These are phyloP conservation scores for Nerophis ophidion DNA, from an alignment of 2,113 vertebrate species.

Conservation along the genomic window DNA sequence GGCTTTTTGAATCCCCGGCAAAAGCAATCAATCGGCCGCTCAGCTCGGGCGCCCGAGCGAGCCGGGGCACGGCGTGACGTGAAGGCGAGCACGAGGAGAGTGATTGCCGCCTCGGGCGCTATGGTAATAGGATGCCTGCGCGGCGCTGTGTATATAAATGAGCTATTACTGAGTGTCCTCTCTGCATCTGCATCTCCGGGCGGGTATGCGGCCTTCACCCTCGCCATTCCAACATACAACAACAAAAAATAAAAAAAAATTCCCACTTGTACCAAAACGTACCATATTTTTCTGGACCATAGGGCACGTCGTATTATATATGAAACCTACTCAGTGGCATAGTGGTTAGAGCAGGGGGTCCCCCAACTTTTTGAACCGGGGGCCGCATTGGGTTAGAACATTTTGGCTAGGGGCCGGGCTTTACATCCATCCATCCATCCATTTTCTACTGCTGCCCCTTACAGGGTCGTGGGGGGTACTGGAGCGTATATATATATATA, in stretches of 20 bases:
- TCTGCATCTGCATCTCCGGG: constrained; percentile 30
- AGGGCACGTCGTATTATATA: too few relatives aligned
- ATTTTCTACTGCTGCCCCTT: too few relatives aligned
- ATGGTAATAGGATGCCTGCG: constrained; percentile 69
- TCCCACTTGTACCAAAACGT: not conserved
- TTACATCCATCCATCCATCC: too few relatives aligned
- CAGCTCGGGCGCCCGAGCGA: constrained; percentile 68
- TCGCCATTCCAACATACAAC: not conserved
- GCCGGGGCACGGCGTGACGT: constrained; percentile 48
- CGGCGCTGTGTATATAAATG: constrained; percentile 69
- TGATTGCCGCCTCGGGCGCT: constrained; percentile 69
- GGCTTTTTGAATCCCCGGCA: constrained; percentile 65
- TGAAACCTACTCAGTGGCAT: too few relatives aligned
- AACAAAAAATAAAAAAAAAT: too few relatives aligned
- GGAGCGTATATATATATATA: too few relatives aligned
- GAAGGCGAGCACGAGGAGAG: constrained; percentile 47
- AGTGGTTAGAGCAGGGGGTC: too few relatives aligned
- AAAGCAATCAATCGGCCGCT: constrained; percentile 74
- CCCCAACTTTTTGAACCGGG: too few relatives aligned
- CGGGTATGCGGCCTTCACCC: constrained; percentile 12
- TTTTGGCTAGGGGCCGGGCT: too few relatives aligned
- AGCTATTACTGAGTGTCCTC: constrained; percentile 63
- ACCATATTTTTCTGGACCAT: too few relatives aligned
- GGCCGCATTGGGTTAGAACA: too few relatives aligned
- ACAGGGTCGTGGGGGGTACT: too few relatives aligned